Evolutionary conservation across 2,797 vertebrate species (phyloP).

Genomic region (Myripristis jacobus): DNA sequence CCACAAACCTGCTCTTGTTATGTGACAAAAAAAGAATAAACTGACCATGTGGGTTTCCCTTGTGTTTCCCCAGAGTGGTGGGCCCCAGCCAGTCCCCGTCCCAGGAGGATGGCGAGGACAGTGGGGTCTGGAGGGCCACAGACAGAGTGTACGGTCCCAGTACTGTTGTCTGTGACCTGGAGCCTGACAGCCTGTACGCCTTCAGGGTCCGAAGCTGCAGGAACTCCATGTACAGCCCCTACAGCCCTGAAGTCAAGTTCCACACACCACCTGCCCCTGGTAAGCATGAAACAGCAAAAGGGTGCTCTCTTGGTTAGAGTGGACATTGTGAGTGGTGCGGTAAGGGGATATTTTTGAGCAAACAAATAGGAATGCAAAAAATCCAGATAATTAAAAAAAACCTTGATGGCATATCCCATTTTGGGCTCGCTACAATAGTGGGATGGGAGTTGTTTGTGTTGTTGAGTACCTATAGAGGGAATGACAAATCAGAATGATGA

Average conservation of each 20-base stretch:
- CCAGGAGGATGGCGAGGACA: slow-evolving; percentile 84
- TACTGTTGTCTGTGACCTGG: slow-evolving; percentile 87
- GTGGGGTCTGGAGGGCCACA: slow-evolving; percentile 81
- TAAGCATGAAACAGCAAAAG: slow-evolving; percentile 64
- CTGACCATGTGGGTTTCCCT: neutral
- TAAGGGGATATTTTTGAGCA: neutral
- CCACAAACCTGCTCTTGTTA: neutral
- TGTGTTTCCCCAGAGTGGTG: slow-evolving; percentile 47
- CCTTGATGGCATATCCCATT: neutral
- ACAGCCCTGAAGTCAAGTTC: slow-evolving; percentile 90
- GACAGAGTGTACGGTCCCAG: slow-evolving; percentile 84
- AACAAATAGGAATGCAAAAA: neutral
- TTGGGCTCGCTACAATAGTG: neutral
- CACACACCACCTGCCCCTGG: slow-evolving; percentile 92
- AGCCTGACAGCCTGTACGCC: slow-evolving; percentile 85
- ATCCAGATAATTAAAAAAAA: neutral
- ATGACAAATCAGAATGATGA: neutral
- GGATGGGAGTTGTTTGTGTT: too few relatives aligned
- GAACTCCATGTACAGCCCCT: slow-evolving; percentile 88
- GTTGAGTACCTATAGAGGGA: neutral
- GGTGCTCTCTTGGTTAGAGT: neutral
- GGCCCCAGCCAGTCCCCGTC: slow-evolving; percentile 61
- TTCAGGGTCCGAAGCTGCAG: slow-evolving; percentile 92
- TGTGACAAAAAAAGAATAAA: rapidly evolving
- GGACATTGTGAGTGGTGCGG: neutral